phyloP scores from a whole-genome alignment of 2,113 vertebrate species.

The Talpa occidentalis region DNA sequence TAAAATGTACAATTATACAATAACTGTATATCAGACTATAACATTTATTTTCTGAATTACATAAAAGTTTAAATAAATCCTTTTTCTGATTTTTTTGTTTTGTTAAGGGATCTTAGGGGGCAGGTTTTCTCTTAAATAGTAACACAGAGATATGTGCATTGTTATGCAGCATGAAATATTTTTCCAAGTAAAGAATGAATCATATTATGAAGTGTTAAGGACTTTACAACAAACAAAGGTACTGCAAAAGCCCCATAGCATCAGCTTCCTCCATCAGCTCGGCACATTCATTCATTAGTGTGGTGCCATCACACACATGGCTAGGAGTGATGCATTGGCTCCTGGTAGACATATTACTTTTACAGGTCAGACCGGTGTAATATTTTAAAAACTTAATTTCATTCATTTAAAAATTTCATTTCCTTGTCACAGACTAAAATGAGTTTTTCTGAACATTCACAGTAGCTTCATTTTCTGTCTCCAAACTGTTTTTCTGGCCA shows the following conservation, averaged over 20 bases:
- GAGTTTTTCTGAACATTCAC: not conserved
- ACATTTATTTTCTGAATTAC: constrained; percentile 60
- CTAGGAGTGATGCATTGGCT: constrained; percentile 38
- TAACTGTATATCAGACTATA: constrained; percentile 61
- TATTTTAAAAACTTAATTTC: constrained; percentile 70
- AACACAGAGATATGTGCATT: constrained; percentile 54
- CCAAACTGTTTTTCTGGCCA: constrained; percentile 61
- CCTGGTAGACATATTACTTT: constrained; percentile 59
- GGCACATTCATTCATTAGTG: constrained; percentile 55
- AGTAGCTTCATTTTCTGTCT: constrained; percentile 55
- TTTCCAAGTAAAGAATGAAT: constrained; percentile 61
- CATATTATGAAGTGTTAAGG: constrained; percentile 63
- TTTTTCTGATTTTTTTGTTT: constrained; percentile 36
- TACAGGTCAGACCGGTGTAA: constrained; percentile 46
- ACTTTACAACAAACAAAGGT: constrained; percentile 39
- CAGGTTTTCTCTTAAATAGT: constrained; percentile 63
- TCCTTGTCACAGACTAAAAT: constrained; percentile 55
- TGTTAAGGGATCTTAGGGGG: constrained; percentile 25
- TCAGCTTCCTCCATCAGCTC: not conserved
- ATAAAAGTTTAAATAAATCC: constrained; percentile 69
- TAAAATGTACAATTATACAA: constrained; percentile 70
- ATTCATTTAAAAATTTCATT: constrained; percentile 65
- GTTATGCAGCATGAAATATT: constrained; percentile 43
- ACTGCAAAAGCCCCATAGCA: constrained; percentile 42
- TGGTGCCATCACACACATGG: constrained; percentile 17